Conservation (phyloP, 2,888 invertebrate genomes). For the Noctua janthe region DNA sequence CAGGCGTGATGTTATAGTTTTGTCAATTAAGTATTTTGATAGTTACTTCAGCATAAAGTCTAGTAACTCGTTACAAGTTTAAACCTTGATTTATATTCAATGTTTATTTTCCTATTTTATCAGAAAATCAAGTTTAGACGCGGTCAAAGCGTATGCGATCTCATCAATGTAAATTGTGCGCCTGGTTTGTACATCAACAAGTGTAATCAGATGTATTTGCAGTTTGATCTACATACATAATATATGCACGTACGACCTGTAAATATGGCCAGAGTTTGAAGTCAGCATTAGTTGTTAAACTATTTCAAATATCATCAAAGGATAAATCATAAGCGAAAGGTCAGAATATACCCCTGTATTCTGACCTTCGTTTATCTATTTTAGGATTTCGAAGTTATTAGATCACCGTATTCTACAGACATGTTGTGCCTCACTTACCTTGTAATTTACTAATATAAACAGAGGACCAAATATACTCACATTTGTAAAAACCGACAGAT, state of each 20-base stretch:
- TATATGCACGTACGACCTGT: background rate
- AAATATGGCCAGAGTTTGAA: background rate
- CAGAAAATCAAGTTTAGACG: conserved; percentile 1
- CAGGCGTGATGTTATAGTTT: background rate
- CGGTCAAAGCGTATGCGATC: conserved; percentile 4
- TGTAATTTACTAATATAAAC: background rate
- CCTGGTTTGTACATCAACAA: background rate
- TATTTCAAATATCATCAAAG: conserved; percentile 2
- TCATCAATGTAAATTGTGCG: conserved; percentile 8
- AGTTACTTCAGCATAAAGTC: background rate
- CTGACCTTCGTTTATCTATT: background rate
- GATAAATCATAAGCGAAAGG: no score
- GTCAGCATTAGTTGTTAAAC: background rate
- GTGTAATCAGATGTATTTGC: conserved; percentile 15
- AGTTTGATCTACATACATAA: background rate
- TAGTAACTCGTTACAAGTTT: background rate
- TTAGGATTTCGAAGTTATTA: background rate
- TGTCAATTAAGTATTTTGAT: background rate
- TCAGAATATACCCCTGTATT: background rate
- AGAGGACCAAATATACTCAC: background rate
- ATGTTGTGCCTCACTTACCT: no score
- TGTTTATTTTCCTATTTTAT: background rate
- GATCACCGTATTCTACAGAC: background rate
- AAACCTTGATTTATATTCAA: conserved; percentile 3
- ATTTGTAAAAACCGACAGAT: background rate